A percentile compares a stretch with the other conserved stretches of the same genome.
phyloP scores from a whole-genome alignment of 1,140 invertebrate species.

The Oncopodura yosiiana region DNA sequence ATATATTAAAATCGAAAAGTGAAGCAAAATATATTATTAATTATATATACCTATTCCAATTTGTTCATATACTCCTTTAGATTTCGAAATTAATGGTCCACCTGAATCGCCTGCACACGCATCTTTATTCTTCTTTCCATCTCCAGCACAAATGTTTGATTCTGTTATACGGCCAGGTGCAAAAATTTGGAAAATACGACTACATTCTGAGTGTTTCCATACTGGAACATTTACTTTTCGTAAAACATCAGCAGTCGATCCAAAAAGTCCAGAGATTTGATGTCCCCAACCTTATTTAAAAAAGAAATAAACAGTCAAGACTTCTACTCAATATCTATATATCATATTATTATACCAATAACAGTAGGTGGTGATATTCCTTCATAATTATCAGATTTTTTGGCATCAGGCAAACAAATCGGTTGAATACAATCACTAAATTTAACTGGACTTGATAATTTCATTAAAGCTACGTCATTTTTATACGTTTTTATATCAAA shows the following conservation, averaged over 20 bases:
- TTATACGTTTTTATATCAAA: slow-evolving; percentile 15
- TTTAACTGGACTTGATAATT: slow-evolving; percentile 12
- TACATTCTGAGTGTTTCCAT: slow-evolving; percentile 25
- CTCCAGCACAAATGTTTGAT: slow-evolving; percentile 26
- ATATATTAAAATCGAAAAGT: background rate
- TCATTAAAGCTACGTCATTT: slow-evolving; percentile 25
- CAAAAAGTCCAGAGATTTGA: slow-evolving; percentile 15
- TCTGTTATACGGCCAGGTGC: slow-evolving; percentile 21
- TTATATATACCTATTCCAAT: no score
- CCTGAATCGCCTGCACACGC: slow-evolving; percentile 28
- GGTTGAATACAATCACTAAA: slow-evolving; percentile 24
- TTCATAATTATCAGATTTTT: background rate
- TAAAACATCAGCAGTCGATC: background rate
- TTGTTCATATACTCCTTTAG: slow-evolving; percentile 4
- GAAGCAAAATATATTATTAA: no score
- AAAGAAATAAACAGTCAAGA: slow-evolving; percentile 5
- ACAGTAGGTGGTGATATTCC: no score
- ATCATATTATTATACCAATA: background rate
- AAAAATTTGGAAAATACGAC: slow-evolving; percentile 15
- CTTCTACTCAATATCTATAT: background rate
- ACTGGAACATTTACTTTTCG: slow-evolving; percentile 26
- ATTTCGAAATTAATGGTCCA: slow-evolving; percentile 9
- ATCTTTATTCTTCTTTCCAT: slow-evolving; percentile 29
- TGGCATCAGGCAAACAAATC: slow-evolving; percentile 9
- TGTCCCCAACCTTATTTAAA: slow-evolving; percentile 20